These are phyloP conservation scores for Cardiocondyla obscurior DNA, from an alignment of 1,140 invertebrate genomes.

Conservation along the genomic window DNA sequence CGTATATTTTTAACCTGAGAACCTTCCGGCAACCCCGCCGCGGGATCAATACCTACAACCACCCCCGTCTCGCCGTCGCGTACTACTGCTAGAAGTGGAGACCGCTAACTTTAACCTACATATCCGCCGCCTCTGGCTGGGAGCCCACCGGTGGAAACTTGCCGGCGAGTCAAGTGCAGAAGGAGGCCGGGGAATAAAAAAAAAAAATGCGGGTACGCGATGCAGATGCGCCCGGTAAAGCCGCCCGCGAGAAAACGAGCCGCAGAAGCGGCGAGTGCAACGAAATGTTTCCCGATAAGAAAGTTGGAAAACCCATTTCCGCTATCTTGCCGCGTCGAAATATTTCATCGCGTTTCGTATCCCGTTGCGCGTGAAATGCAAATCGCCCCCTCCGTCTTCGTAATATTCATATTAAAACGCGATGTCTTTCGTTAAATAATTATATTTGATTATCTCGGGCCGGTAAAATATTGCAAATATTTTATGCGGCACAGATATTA, in stretches of 20 bases:
- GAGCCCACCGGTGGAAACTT: constrained; percentile 39
- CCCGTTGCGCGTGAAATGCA: background rate
- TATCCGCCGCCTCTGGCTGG: constrained; percentile 49
- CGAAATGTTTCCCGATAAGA: constrained; percentile 22
- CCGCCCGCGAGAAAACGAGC: background rate
- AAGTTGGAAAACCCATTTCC: constrained; percentile 2
- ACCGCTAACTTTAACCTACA: constrained; percentile 69
- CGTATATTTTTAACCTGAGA: constrained; percentile 81
- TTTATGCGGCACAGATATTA: background rate
- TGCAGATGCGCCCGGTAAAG: constrained; percentile 34
- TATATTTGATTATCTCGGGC: background rate
- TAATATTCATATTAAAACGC: background rate
- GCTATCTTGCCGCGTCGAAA: constrained; percentile 14
- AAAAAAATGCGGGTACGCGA: constrained; percentile 1
- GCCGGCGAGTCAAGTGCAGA: constrained; percentile 45
- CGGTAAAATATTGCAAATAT: background rate
- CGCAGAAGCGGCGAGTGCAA: background rate
- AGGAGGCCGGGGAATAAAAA: background rate
- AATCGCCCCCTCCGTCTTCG: background rate
- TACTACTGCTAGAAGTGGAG: constrained; percentile 71
- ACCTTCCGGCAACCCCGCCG: constrained; percentile 75
- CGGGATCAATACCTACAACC: constrained; percentile 79
- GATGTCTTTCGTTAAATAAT: constrained; percentile 3
- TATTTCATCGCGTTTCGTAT: constrained; percentile 2
- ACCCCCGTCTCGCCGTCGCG: constrained; percentile 63